Evolutionary conservation across 2,888 invertebrate species (phyloP), one percentile per base, ranked within the genome.

Genomic region (Ecliptopera silaceata): DNA sequence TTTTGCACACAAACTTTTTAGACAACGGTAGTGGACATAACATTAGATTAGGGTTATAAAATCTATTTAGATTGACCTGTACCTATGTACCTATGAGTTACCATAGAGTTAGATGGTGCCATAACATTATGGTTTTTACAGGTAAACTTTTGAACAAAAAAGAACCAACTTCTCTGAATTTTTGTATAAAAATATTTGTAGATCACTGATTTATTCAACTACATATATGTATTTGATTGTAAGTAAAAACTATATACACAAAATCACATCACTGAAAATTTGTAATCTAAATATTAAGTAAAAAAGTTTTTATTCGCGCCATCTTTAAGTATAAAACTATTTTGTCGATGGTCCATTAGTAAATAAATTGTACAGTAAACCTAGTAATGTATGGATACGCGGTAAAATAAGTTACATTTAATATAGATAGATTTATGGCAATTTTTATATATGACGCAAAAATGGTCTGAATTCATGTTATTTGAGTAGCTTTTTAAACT

Each of bases 21-120:
- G 43, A 67, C 63, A 72, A 65, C 53, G 77, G 76, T 75, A 76
- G 69, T 64, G 77, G 77, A 75, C 70, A 71, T 70, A 72, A 68
- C 59, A 58, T 73, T 66, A 72, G 68, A 51, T 42, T 62, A 56
- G 50, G 53, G 48, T 59, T 58, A 41, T 22, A 51, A 61, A 63
- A 41, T 49, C 18, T 57, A 52, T 39, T 44, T 56, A 67, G 70
- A 81, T 56, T 52, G 83, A 86, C 86, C 86, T 84, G 84, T 80
- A 76, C 74, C 54, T 61, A 76, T 74, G 81, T 80, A 76, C 74
- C 54, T 61, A 76, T 74, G 81, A 88, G 88, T 89, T 88, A 88
- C 89, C 89, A 86, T 88, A 88, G 86, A 77, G 66, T 86, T 82
- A 81, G 86, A 83, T 86, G 88, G 88, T 89, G 89, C 87, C 87